phyloP scores from a whole-genome alignment of 2,888 invertebrate genomes.

The Callinectes sapidus region DNA sequence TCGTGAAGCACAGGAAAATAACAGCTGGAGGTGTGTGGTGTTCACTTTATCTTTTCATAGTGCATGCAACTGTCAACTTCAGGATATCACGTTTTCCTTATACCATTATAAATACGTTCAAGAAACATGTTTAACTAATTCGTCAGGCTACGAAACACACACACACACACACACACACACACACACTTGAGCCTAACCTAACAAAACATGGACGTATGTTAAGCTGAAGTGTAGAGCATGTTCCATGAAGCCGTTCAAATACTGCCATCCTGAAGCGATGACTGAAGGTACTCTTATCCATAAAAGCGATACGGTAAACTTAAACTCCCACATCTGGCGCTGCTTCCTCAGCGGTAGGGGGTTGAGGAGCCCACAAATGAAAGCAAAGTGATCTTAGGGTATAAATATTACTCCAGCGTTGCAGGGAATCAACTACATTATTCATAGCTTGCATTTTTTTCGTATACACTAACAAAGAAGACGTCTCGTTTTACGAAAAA shows the following conservation, averaged over 20 bases:
- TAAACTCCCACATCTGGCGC: conserved; percentile 3
- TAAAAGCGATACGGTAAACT: not conserved
- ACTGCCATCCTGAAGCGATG: not conserved
- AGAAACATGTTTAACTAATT: not conserved
- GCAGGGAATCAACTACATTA: not conserved
- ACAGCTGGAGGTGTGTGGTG: not conserved
- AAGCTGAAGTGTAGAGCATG: not conserved
- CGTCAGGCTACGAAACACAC: not conserved
- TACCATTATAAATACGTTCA: not conserved
- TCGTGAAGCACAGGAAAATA: not conserved
- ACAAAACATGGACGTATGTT: not conserved
- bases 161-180: conserved; percentile 26
- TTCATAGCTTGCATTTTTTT: not conserved
- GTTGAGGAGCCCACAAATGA: not conserved
- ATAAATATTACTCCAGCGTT: not conserved
- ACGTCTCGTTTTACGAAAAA: conserved; percentile 1
- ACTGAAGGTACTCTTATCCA: not conserved
- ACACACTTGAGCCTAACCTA: not conserved
- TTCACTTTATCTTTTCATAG: not conserved
- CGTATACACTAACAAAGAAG: not conserved
- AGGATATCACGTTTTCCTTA: not conserved
- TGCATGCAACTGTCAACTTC: not conserved
- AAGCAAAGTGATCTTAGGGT: not conserved
- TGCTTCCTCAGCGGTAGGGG: not conserved
- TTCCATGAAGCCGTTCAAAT: not conserved